Conservation (phyloP, 1,140 invertebrate genomes). For the Trichomalopsis sarcophagae region DNA sequence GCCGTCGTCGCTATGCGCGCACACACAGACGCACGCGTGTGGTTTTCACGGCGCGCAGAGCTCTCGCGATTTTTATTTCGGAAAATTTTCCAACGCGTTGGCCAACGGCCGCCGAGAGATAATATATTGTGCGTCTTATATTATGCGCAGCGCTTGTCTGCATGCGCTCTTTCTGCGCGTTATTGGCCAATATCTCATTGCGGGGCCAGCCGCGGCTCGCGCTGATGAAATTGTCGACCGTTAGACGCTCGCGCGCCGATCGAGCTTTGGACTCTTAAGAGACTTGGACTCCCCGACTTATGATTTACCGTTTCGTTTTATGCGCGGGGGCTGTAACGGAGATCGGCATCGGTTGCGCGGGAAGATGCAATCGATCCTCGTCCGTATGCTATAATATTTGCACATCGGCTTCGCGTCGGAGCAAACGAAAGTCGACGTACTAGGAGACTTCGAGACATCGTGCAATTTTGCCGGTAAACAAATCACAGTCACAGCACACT, state of each 20-base stretch:
- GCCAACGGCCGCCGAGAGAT: neutral
- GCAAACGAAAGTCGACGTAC: neutral
- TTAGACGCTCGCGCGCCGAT: neutral
- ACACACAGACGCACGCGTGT: neutral
- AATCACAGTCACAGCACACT: conserved; percentile 42
- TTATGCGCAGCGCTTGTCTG: neutral
- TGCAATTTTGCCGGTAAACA: neutral
- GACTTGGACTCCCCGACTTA: too few relatives aligned
- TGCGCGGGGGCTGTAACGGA: too few relatives aligned
- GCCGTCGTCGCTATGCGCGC: neutral
- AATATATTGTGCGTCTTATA: neutral
- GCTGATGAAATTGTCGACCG: conserved; percentile 6
- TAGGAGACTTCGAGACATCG: neutral
- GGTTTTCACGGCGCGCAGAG: neutral
- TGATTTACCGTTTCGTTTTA: too few relatives aligned
- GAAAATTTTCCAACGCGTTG: conserved; percentile 10
- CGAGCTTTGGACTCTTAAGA: too few relatives aligned
- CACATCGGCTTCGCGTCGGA: neutral
- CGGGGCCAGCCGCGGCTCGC: neutral
- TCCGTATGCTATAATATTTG: too few relatives aligned
- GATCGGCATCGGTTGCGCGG: too few relatives aligned
- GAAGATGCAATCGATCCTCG: too few relatives aligned
- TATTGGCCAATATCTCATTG: too few relatives aligned
- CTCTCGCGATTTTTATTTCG: neutral
- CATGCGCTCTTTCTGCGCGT: neutral